phyloP scores from a whole-genome alignment of 2,797 vertebrate species.

The Kryptolebias ocellatus region DNA sequence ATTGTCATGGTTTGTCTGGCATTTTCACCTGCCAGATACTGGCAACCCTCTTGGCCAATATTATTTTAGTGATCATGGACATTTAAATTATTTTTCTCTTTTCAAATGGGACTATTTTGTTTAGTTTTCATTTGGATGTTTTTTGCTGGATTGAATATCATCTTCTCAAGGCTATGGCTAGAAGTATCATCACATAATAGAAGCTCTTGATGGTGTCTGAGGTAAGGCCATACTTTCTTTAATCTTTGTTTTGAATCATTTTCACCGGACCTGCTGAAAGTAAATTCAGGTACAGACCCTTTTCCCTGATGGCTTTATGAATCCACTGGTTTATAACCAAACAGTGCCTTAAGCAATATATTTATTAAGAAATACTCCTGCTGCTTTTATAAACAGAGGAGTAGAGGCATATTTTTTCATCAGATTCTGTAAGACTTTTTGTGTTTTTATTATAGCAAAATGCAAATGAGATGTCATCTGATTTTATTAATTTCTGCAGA shows the following conservation, averaged over 20 bases:
- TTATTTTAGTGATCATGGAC: conserved; percentile 69
- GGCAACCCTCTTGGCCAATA: conserved; percentile 56
- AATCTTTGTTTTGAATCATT: conserved; percentile 31
- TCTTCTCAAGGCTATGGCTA: conserved; percentile 26
- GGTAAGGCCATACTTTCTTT: conserved; percentile 65
- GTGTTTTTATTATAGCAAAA: conserved; percentile 39
- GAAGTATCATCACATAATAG: conserved; percentile 53
- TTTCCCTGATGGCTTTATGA: conserved; percentile 18
- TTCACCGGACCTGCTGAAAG: conserved; percentile 31
- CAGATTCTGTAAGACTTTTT: conserved; percentile 28
- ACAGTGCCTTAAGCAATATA: conserved; percentile 5
- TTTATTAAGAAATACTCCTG: background rate
- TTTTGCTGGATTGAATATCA: conserved; percentile 53
- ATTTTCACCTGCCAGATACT: conserved; percentile 65
- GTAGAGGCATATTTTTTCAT: conserved; percentile 32
- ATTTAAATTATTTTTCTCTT: conserved; percentile 56
- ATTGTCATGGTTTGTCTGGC: conserved; percentile 73
- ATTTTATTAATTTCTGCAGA: conserved; percentile 71
- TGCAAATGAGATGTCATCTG: conserved; percentile 70
- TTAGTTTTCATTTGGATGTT: conserved; percentile 56
- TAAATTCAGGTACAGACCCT: conserved; percentile 37
- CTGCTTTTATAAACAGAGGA: conserved; percentile 15
- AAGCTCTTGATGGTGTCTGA: conserved; percentile 44
- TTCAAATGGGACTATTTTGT: conserved; percentile 44
- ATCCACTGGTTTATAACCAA: conserved; percentile 18